Conservation (phyloP, 1,140 invertebrate species). For the Calephelis nemesis region DNA sequence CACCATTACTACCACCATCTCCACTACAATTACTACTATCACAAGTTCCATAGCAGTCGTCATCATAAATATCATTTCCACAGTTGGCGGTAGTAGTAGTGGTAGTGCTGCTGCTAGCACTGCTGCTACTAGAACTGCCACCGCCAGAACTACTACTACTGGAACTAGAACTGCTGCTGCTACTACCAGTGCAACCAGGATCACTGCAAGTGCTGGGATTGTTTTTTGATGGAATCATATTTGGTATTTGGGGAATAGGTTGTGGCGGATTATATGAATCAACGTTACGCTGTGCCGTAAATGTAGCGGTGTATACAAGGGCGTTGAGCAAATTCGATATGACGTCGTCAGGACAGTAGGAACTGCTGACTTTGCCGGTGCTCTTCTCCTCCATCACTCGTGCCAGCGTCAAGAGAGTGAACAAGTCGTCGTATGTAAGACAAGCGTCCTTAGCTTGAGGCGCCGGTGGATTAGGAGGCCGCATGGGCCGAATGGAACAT, state of each 20-base stretch:
- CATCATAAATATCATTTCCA: not conserved
- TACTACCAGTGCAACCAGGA: not conserved
- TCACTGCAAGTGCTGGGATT: not conserved
- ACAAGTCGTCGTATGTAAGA: constrained; percentile 40
- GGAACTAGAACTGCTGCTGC: too few species aligned
- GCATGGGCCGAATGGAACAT: not conserved
- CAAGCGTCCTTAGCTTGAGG: constrained; percentile 18
- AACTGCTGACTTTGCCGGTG: constrained; percentile 19
- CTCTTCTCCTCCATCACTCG: constrained; percentile 41
- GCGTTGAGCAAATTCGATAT: constrained; percentile 61
- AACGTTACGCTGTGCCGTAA: constrained; percentile 21
- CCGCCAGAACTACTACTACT: too few species aligned
- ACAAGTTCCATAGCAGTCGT: not conserved
- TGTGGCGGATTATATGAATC: constrained; percentile 14
- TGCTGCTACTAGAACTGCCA: not conserved
- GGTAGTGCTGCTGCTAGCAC: not conserved
- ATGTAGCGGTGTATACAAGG: constrained; percentile 46
- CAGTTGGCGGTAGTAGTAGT: not conserved
- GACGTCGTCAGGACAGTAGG: constrained; percentile 45
- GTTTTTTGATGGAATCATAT: not conserved
- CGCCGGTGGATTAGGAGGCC: not conserved
- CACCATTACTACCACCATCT: not conserved
- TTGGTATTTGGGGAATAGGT: constrained; percentile 3
- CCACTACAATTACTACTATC: not conserved
- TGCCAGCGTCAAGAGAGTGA: constrained; percentile 37